A percentile compares a stretch with the other conserved stretches of the same genome.
These are phyloP conservation scores for Petrophora chlorosata DNA, from an alignment of 2,888 invertebrate species.

Conservation along the genomic window DNA sequence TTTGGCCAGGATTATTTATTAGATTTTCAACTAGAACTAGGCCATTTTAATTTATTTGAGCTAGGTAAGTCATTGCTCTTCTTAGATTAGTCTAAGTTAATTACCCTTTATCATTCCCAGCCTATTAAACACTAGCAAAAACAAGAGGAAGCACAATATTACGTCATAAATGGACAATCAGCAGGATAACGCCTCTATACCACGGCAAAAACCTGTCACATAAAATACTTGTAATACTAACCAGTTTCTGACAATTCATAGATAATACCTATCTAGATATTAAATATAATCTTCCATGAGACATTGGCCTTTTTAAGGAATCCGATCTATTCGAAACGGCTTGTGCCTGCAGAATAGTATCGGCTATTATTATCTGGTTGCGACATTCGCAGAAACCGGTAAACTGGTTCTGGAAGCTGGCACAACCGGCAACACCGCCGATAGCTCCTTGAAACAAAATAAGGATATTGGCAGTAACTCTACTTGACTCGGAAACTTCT, in stretches of 20 bases:
- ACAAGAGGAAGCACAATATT: too few relatives aligned
- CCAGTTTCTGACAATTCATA: background rate
- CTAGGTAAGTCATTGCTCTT: too few relatives aligned
- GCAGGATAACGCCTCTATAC: too few relatives aligned
- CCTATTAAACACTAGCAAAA: too few relatives aligned
- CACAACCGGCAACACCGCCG: conserved; percentile 8
- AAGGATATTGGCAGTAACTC: background rate
- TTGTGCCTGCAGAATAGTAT: conserved; percentile 25
- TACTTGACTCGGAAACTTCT: too few relatives aligned
- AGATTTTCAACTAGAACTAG: too few relatives aligned
- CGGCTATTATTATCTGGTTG: conserved; percentile 43
- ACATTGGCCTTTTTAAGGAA: conserved; percentile 40
- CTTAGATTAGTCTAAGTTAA: too few relatives aligned
- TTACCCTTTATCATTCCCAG: too few relatives aligned
- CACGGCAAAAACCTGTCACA: too few relatives aligned
- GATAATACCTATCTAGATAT: background rate
- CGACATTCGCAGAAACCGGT: conserved; percentile 52
- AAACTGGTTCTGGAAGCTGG: conserved; percentile 48
- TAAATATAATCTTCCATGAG: conserved; percentile 6
- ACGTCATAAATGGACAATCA: too few relatives aligned
- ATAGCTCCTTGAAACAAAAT: conserved; percentile 6
- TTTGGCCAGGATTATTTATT: too few relatives aligned
- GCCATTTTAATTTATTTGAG: too few relatives aligned
- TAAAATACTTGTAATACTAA: background rate
- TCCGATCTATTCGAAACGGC: conserved; percentile 38